A percentile compares a stretch with the other conserved stretches of the same genome.
phyloP scores from a whole-genome alignment of 2,797 vertebrate species.

The Scarus forsteni region DNA sequence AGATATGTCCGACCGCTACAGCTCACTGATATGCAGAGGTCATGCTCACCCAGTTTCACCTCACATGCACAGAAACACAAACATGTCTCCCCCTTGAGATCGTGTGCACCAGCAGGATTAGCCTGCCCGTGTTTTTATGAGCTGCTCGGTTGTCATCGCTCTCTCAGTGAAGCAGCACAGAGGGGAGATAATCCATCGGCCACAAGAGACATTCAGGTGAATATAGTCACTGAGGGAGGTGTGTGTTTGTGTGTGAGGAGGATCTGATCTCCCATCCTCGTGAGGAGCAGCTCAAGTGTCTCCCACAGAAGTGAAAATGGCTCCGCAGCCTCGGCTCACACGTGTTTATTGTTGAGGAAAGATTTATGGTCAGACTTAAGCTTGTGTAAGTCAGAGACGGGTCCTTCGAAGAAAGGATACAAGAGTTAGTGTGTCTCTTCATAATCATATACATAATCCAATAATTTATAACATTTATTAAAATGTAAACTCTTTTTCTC shows the following conservation, averaged over 20 bases:
- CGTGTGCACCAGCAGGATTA: conserved; percentile 59
- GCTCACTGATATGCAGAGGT: conserved; percentile 1
- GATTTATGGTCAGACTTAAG: not conserved
- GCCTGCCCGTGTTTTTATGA: conserved; percentile 47
- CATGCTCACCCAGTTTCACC: conserved; percentile 5
- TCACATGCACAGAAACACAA: conserved; percentile 7
- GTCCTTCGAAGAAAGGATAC: not conserved
- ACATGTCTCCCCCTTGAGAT: not conserved
- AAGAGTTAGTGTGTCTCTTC: too few relatives aligned
- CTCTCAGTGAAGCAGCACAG: conserved; percentile 38
- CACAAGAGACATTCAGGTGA: conserved; percentile 41
- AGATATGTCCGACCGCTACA: conserved; percentile 6
- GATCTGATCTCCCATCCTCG: not conserved
- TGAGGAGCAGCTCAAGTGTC: not conserved
- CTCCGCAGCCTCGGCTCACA: not conserved
- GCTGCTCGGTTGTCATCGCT: conserved; percentile 29
- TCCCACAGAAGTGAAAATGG: not conserved
- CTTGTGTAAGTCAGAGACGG: not conserved
- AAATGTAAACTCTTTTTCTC: too few relatives aligned
- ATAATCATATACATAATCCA: too few relatives aligned
- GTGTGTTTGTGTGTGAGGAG: conserved; percentile 2
- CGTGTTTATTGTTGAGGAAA: not conserved
- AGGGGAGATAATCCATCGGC: conserved; percentile 44
- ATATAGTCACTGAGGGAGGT: conserved; percentile 8
- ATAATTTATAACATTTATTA: too few relatives aligned